Base-by-base conservation (phyloP, 2,888 invertebrate genomes). In the Asteroscopus sphinx region DNA sequence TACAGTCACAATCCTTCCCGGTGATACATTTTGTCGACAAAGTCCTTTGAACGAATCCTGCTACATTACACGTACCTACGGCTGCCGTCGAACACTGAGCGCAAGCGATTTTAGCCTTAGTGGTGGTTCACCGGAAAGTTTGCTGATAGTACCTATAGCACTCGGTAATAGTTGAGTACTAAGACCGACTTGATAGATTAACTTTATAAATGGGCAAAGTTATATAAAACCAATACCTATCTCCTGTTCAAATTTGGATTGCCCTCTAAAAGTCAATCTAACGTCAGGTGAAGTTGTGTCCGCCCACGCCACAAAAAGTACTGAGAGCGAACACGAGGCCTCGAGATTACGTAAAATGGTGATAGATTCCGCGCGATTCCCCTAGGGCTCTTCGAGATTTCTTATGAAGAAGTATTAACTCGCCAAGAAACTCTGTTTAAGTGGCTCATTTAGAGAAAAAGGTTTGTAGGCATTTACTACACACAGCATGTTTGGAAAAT, bases 341-440 rank as follows among this genome's bases (percentile, higher is more conserved):
- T 49, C 12, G 21, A 62, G 71, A 72, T 77, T 72, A 70, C 72
- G 62, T 70, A 76, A 73, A 64, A 69, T 52, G 63, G 62, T 68
- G 69, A 75, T 69, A 75, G 64, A 77, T 79, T 71, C 63, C 48
- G 36, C 49, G 56, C 57, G 47, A 53, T 62, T 65, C 63, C 72
- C 68, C 49, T 32, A 40, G 75, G 73, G 59, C 47, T 61, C 35
- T 63, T 66, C 49, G 60, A 63, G 45, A 68, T 68, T 72, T 68
- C 54, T 56, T 71, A 63, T 49, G 44, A 68, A 70, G 47, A 63
- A 68, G 52, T 66, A 69, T 69, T 66, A 56, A 64, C 64, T 56
- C 57, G 46, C 46, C 51, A 33, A 54, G 25, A 53, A 68, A 68
- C 48, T 65, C 51, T 39, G 51, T 49, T 59, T 54, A 57, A 73